phyloP scores from a whole-genome alignment of 1,140 invertebrate genomes.

The Penaeus vannamei region DNA sequence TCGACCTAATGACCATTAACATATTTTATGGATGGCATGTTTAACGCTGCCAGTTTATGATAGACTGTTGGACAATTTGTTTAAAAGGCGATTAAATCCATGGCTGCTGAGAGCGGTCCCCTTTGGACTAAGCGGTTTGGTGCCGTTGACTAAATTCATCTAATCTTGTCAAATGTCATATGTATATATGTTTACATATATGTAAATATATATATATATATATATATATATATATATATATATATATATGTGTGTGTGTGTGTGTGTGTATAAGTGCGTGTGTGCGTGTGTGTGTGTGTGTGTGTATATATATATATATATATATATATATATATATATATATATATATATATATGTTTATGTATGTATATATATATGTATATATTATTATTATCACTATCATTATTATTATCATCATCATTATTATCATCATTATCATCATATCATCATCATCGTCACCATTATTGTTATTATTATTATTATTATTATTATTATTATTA shows the following conservation, averaged over 20 bases:
- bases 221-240: conserved; percentile 29
- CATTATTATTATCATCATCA: too few relatives aligned
- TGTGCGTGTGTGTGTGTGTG: background rate
- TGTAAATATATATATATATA: background rate
- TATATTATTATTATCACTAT: background rate
- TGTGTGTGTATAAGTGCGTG: background rate
- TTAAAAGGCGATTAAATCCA: too few relatives aligned
- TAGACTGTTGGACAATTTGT: too few relatives aligned
- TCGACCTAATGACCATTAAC: too few relatives aligned
- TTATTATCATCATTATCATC: too few relatives aligned
- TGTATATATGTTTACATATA: conserved; percentile 21
- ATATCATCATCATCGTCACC: too few relatives aligned
- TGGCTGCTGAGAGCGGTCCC: background rate
- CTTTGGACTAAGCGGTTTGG: background rate
- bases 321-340: conserved; percentile 24
- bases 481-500: too few relatives aligned
- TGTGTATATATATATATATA: conserved; percentile 7
- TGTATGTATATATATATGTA: conserved; percentile 2
- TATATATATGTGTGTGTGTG: background rate
- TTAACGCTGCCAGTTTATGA: too few relatives aligned
- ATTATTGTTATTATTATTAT: too few relatives aligned
- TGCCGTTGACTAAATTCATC: background rate
- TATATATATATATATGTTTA: background rate
- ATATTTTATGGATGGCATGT: too few relatives aligned
- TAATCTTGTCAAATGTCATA: background rate